Conservation (phyloP, 2,888 invertebrate genomes). For the Julus scandinavius region DNA sequence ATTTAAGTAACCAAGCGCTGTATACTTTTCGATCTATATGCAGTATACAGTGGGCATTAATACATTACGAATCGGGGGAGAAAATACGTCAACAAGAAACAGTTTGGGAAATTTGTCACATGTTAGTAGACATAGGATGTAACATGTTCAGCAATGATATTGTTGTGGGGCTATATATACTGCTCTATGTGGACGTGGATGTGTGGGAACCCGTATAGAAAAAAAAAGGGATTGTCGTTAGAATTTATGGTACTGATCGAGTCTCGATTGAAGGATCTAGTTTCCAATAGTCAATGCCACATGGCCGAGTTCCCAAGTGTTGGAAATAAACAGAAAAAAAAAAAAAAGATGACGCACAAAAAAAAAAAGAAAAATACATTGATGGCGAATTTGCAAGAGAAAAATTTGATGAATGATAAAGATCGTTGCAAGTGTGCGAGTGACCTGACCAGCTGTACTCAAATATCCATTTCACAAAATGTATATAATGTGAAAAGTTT, state of each 20-base stretch:
- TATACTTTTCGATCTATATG: constrained; percentile 10
- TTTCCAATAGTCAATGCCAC: constrained; percentile 49
- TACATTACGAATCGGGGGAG: constrained; percentile 26
- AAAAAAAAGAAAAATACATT: constrained; percentile 43
- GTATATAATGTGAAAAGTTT: constrained; percentile 13
- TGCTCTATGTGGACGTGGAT: background rate
- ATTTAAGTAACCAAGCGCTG: constrained; percentile 38
- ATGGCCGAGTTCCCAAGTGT: constrained; percentile 51
- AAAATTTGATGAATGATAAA: constrained; percentile 44
- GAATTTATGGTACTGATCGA: constrained; percentile 51
- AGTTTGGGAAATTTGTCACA: constrained; percentile 51
- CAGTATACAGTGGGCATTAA: constrained; percentile 23
- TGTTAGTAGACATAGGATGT: constrained; percentile 49
- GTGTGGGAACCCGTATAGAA: constrained; percentile 47
- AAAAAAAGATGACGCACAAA: constrained; percentile 8
- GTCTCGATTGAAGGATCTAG: constrained; percentile 51
- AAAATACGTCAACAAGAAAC: constrained; percentile 48
- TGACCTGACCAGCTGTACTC: constrained; percentile 26
- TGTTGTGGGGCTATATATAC: background rate
- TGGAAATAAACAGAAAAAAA: constrained; percentile 36
- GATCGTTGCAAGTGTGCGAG: constrained; percentile 19
- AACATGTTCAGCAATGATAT: constrained; percentile 30
- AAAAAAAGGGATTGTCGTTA: constrained; percentile 51
- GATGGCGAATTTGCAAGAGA: constrained; percentile 41
- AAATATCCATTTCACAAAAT: constrained; percentile 18